phyloP scores from a whole-genome alignment of 2,888 invertebrate species.

The Doris montereyensis region DNA sequence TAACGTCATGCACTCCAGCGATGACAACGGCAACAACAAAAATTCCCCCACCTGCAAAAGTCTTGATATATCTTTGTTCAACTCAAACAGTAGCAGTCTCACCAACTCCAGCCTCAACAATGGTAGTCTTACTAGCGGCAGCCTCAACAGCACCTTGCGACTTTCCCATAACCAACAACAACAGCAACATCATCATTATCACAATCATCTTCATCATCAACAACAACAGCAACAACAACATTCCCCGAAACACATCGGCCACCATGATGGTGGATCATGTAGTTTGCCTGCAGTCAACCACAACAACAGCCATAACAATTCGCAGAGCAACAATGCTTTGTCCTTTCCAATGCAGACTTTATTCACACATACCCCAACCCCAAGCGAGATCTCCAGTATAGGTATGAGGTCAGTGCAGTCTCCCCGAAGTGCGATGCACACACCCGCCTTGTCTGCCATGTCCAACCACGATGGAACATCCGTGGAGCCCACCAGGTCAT shows the following conservation, averaged over 20 bases:
- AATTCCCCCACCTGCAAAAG: background rate
- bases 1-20: slow-evolving; percentile 29
- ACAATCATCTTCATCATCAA: slow-evolving; percentile 45
- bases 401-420: slow-evolving; percentile 50
- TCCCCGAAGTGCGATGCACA: slow-evolving; percentile 42
- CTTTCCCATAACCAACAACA: too few relatives aligned
- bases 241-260: background rate
- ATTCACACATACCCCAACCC: slow-evolving; percentile 64
- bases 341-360: slow-evolving; percentile 52
- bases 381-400: slow-evolving; percentile 66
- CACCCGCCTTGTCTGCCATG: slow-evolving; percentile 44
- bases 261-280: background rate
- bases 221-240: slow-evolving; percentile 24
- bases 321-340: background rate
- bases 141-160: too few relatives aligned
- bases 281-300: too few relatives aligned
- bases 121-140: background rate
- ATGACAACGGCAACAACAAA: background rate
- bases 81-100: background rate
- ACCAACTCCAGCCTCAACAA: background rate
- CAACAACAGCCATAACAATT: background rate
- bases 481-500: slow-evolving; percentile 53
- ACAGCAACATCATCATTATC: too few relatives aligned
- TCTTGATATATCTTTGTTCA: slow-evolving; percentile 31
- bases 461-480: slow-evolving; percentile 49